Evolutionary conservation across 1,140 invertebrate species (phyloP), one percentile per base, ranked within the genome.

Genomic region (Panagrolaimus sp.): DNA sequence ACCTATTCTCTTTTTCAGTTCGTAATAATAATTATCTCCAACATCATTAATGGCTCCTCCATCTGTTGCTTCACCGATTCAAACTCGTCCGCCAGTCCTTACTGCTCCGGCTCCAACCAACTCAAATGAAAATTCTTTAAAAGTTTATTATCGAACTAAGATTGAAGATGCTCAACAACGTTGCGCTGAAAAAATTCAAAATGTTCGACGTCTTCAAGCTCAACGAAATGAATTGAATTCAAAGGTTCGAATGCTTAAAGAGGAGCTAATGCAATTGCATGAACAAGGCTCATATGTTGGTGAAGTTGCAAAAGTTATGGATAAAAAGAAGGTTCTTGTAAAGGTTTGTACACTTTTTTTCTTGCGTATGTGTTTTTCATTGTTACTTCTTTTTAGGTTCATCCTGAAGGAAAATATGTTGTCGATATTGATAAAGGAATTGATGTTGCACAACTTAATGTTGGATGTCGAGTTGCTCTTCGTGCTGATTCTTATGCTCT

Each of bases 281-380:
- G 96, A 99, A 83, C 96, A 99, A 86, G 96, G 96, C 10, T 97
- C 94, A 12, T 98, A 99, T 86, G 96, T 99, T 6, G 96, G 96
- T 12, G 96, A 99, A 87, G 96, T 99, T 38, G 94, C 98, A 0
- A 98, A 99, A 84, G 93, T 94, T 0, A 99, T 99, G 95, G 96
- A 99, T 83, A 99, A 99, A 84, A 98, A 99, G 85, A 99, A 99
- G 86, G 96, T 99, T 2, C 86, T 99, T 0, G 96, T 99, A 0
- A 99, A 99, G 87, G 87, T 88, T 73, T 66, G 43, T 63, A 15
- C 7, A 38, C 7, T 38, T 7, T 38, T 38, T 4, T 38, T 38
- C 32, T 7, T 38, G n/a, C n/a, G n/a, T n/a, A 0, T 7, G 0
- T 69, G 71, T 3, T 21, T 43, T 24, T 14, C 0, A 24, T 21